Conservation (phyloP, 2,113 vertebrate genomes). For the Siniperca knerii region DNA sequence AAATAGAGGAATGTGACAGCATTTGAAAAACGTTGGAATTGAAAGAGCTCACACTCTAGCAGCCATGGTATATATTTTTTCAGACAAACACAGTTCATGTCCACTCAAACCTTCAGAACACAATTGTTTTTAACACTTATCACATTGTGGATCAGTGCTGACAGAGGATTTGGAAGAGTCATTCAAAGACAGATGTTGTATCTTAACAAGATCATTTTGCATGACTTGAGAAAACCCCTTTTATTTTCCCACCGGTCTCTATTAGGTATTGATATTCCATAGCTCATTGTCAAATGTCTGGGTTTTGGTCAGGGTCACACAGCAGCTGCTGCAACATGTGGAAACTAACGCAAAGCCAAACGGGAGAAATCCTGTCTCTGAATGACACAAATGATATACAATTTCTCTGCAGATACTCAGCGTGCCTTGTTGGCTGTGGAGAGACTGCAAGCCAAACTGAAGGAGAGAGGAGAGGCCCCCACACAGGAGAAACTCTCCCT, state of each 20-base stretch:
- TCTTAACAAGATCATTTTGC: not conserved
- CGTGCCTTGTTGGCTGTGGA: constrained; percentile 93
- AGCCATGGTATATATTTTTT: not conserved
- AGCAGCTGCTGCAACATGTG: constrained; percentile 6
- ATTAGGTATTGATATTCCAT: constrained; percentile 27
- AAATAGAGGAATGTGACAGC: not conserved
- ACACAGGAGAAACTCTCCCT: constrained; percentile 92
- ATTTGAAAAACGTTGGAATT: not conserved
- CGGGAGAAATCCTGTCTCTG: constrained; percentile 19
- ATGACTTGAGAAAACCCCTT: not conserved
- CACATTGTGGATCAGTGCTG: not conserved
- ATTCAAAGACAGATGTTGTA: not conserved
- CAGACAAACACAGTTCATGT: not conserved
- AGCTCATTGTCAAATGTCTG: constrained; percentile 17
- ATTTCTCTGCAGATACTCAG: constrained; percentile 86
- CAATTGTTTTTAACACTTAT: constrained; percentile 5
- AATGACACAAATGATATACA: constrained; percentile 39
- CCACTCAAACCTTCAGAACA: not conserved
- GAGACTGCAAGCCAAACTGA: constrained; percentile 91
- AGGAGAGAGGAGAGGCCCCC: constrained; percentile 89
- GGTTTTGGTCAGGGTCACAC: constrained; percentile 23
- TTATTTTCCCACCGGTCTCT: not conserved
- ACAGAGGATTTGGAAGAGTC: not conserved
- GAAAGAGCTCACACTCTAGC: not conserved
- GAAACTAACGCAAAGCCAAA: constrained; percentile 26